Evolutionary conservation across 2,888 invertebrate genomes (phyloP).

Genomic region (Ernsta delagoae): DNA sequence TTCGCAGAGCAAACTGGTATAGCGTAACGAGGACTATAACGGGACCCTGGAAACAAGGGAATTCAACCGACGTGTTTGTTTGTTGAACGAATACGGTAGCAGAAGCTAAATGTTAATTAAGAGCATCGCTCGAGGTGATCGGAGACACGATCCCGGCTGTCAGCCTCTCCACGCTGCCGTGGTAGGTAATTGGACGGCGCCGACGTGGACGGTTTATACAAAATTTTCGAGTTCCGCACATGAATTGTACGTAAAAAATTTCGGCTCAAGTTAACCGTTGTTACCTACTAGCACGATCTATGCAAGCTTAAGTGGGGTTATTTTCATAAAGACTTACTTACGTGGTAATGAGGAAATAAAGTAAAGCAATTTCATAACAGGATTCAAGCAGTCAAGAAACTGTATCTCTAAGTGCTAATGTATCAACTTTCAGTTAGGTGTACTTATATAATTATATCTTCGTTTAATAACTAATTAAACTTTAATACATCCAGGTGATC

Average conservation of each 20-base stretch:
- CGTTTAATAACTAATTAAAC: too few relatives aligned
- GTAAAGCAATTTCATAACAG: too few relatives aligned
- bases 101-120: constrained; percentile 78
- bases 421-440: too few relatives aligned
- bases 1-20: constrained; percentile 61
- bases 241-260: background rate
- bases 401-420: too few relatives aligned
- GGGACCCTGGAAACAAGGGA: constrained; percentile 62
- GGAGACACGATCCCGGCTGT: constrained; percentile 54
- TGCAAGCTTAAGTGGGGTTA: too few relatives aligned
- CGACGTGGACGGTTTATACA: constrained; percentile 57
- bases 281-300: too few relatives aligned
- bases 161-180: constrained; percentile 48
- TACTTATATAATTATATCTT: too few relatives aligned
- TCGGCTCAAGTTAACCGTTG: background rate
- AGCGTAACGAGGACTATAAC: constrained; percentile 71
- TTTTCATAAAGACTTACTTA: too few relatives aligned
- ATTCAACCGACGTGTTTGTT: constrained; percentile 47
- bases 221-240: constrained; percentile 54
- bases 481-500: too few relatives aligned
- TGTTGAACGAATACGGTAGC: constrained; percentile 66
- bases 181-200: constrained; percentile 70
- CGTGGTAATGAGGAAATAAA: too few relatives aligned
- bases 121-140: constrained; percentile 72
- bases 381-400: too few relatives aligned